A percentile compares a stretch with the other conserved stretches of the same genome.
Conservation (phyloP, 2,113 vertebrate species). For the Prolemur simus region DNA sequence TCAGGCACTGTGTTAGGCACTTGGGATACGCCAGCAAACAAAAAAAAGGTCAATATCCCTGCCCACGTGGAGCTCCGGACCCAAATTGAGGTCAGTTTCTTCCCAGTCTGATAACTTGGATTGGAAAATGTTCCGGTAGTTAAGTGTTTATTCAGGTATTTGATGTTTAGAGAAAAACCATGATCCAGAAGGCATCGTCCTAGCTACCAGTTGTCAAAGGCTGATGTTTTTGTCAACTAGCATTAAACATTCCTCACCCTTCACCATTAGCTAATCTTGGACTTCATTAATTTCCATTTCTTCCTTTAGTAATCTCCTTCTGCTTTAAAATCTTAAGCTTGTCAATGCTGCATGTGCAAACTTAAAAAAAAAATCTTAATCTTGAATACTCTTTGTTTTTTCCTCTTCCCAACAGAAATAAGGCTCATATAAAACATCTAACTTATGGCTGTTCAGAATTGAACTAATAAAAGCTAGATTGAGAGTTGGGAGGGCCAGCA, state of each 20-base stretch:
- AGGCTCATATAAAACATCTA: neutral
- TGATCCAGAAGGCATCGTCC: neutral
- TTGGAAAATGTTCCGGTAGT: neutral
- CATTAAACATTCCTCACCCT: too few species aligned
- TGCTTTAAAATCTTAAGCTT: neutral
- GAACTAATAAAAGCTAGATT: neutral
- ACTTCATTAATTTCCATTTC: neutral
- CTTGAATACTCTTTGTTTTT: neutral
- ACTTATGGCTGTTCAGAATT: neutral
- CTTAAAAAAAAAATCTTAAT: neutral
- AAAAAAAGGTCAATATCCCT: neutral
- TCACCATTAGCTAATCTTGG: neutral
- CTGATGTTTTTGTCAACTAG: neutral
- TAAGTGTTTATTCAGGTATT: neutral
- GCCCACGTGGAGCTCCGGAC: rapidly evolving
- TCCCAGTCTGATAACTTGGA: neutral
- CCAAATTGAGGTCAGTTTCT: neutral
- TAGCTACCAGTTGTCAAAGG: neutral
- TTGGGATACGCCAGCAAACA: neutral
- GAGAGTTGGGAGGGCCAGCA: rapidly evolving
- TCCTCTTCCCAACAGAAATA: neutral
- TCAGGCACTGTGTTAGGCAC: neutral
- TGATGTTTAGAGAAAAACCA: neutral
- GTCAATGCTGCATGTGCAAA: too few species aligned
- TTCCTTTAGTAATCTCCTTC: neutral